These are phyloP conservation scores for Andrena marginata DNA, from an alignment of 2,888 invertebrate genomes.

Conservation along the genomic window DNA sequence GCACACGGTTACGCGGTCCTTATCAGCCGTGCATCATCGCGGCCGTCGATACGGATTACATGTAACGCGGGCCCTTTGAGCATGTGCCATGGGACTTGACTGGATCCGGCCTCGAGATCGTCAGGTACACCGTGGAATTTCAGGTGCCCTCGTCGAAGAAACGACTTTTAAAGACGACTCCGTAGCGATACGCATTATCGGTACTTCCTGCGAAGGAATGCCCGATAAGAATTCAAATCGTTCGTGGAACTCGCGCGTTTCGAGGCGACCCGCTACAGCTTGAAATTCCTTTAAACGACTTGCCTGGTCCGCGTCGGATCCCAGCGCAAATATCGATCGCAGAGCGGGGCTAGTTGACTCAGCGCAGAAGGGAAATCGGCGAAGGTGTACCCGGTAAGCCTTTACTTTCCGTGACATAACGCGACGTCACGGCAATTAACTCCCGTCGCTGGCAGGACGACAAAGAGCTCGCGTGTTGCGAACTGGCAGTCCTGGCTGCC, in stretches of 20 bases:
- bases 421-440: constrained; percentile 77
- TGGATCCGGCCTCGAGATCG: not conserved
- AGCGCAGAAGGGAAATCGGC: constrained; percentile 12
- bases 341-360: not conserved
- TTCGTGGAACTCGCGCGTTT: constrained; percentile 8
- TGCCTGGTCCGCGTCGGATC: not conserved
- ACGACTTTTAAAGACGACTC: constrained; percentile 6
- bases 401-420: constrained; percentile 71
- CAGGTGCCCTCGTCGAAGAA: not conserved
- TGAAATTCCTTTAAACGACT: not conserved
- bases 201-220: constrained; percentile 30
- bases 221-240: constrained; percentile 45
- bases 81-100: not conserved
- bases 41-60: constrained; percentile 34
- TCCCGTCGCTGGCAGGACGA: constrained; percentile 46
- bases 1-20: constrained; percentile 25
- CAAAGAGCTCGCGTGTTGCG: constrained; percentile 56
- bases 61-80: constrained; percentile 20
- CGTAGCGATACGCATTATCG: constrained; percentile 16
- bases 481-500: constrained; percentile 30
- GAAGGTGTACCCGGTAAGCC: constrained; percentile 28
- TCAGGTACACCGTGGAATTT: constrained; percentile 7
- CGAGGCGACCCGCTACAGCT: not conserved
- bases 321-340: not conserved
- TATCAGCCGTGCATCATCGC: constrained; percentile 53